Conservation (phyloP, 1,140 invertebrate species). For the Homalodisca vitripennis region DNA sequence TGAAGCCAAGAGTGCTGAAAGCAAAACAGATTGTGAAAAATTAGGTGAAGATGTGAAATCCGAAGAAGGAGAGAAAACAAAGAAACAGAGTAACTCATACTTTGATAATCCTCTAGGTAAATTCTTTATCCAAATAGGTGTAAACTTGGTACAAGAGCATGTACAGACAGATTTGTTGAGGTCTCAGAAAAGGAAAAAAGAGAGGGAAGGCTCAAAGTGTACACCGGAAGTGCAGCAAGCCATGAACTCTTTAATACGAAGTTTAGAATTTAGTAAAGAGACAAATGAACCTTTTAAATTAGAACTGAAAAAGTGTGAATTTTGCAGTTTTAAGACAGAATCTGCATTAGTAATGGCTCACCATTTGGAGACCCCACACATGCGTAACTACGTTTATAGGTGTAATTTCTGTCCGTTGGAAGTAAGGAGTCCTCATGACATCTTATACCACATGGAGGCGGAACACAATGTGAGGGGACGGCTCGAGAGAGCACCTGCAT, state of each 20-base stretch:
- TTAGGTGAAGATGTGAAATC: conserved; percentile 36
- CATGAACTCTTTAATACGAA: conserved; percentile 76
- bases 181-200: conserved; percentile 78
- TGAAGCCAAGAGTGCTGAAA: conserved; percentile 37
- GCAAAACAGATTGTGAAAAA: conserved; percentile 38
- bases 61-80: conserved; percentile 40
- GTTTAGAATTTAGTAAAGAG: conserved; percentile 83
- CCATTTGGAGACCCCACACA: conserved; percentile 90
- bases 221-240: conserved; percentile 69
- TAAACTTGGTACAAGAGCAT: conserved; percentile 88
- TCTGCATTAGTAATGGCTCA: conserved; percentile 81
- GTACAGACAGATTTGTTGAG: conserved; percentile 88
- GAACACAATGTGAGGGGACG: conserved; percentile 81
- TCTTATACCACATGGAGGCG: conserved; percentile 88
- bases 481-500: conserved; percentile 79
- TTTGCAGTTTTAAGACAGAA: conserved; percentile 92
- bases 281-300: conserved; percentile 84
- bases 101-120: conserved; percentile 86
- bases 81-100: conserved; percentile 51
- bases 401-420: conserved; percentile 87
- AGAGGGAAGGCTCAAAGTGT: conserved; percentile 61
- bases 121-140: conserved; percentile 90
- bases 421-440: conserved; percentile 81
- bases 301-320: conserved; percentile 80
- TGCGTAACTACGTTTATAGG: conserved; percentile 78